Conservation (phyloP, 2,797 vertebrate genomes). For the Ataeniobius toweri region DNA sequence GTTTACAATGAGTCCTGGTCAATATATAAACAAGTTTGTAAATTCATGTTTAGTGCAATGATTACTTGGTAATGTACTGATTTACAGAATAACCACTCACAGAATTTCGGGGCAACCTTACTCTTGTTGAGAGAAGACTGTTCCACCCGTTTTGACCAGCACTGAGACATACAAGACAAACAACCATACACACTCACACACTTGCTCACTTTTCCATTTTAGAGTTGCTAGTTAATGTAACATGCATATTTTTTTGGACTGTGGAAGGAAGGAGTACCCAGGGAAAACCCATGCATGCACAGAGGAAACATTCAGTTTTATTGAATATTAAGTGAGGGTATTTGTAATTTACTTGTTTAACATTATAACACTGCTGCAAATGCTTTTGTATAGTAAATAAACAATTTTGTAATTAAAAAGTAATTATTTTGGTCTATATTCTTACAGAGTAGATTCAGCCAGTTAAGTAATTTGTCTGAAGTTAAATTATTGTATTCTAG, state of each 20-base stretch:
- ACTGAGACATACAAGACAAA: conserved; percentile 2
- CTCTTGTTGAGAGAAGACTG: background rate
- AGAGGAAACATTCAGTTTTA: background rate
- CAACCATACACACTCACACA: background rate
- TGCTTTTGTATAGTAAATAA: no score
- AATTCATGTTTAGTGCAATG: background rate
- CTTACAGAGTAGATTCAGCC: no score
- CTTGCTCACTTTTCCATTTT: background rate
- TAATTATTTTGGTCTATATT: no score
- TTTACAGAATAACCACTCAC: background rate
- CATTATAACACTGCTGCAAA: no score
- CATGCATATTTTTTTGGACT: background rate
- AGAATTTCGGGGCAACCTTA: background rate
- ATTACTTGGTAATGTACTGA: background rate
- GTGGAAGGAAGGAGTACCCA: background rate
- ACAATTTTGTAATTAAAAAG: no score
- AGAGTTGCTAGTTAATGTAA: background rate
- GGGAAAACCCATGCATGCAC: background rate
- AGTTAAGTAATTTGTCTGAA: no score
- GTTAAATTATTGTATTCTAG: no score
- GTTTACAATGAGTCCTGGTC: background rate
- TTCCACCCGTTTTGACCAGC: background rate
- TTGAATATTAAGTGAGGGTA: background rate
- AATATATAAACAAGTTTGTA: background rate
- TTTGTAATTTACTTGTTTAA: no score